These are phyloP conservation scores for Phasia obesa DNA, from an alignment of 2,888 invertebrate genomes.

Conservation along the genomic window DNA sequence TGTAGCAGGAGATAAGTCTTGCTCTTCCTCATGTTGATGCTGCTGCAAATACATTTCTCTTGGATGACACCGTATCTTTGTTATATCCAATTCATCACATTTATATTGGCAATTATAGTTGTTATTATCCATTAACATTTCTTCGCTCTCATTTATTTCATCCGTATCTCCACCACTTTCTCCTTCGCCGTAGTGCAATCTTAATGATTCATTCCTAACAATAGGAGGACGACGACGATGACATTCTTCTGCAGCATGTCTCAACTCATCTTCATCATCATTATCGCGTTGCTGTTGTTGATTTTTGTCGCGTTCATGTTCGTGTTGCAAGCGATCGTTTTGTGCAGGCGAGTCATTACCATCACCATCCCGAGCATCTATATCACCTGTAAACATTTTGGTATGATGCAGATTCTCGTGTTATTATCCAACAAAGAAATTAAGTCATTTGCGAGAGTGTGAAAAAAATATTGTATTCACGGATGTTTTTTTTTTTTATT, in stretches of 20 bases:
- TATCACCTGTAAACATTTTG: slow-evolving; percentile 81
- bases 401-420: slow-evolving; percentile 77
- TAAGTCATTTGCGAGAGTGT: slow-evolving; percentile 65
- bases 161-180: slow-evolving; percentile 46
- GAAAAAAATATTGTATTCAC: slow-evolving; percentile 55
- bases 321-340: slow-evolving; percentile 50
- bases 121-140: slow-evolving; percentile 72
- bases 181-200: slow-evolving; percentile 73
- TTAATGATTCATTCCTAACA: slow-evolving; percentile 73
- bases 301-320: slow-evolving; percentile 67
- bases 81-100: slow-evolving; percentile 79
- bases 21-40: slow-evolving; percentile 66
- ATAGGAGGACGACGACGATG: slow-evolving; percentile 73
- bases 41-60: slow-evolving; percentile 74
- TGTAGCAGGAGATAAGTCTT: slow-evolving; percentile 71
- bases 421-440: slow-evolving; percentile 72
- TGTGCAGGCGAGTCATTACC: slow-evolving; percentile 13
- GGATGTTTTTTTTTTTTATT: slow-evolving; percentile 49
- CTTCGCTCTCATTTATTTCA: slow-evolving; percentile 59
- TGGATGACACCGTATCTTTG: slow-evolving; percentile 78
- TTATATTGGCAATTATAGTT: slow-evolving; percentile 79
- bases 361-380: slow-evolving; percentile 68
- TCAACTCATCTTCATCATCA: slow-evolving; percentile 72
- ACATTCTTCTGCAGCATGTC: slow-evolving; percentile 44
- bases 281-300: slow-evolving; percentile 65